Evolutionary conservation across 2,113 vertebrate genomes (phyloP), one percentile per base, ranked within the genome.

Genomic region (Gasterosteus aculeatus): DNA sequence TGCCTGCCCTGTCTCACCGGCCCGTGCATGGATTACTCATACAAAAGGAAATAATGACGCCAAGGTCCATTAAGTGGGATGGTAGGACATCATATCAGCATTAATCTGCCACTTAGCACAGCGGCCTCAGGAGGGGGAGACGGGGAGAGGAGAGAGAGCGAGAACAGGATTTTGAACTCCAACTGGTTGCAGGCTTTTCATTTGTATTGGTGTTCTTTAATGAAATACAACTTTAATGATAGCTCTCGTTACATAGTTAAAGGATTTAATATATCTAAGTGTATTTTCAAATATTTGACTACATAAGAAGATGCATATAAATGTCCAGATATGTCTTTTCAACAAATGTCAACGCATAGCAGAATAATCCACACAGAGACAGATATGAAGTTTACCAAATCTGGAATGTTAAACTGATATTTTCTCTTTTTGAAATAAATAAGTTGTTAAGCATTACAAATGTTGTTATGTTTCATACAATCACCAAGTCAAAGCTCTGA

Each of bases 61-160:
- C 87, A 88, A 90, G 85, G 89, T 92, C 92, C 91, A 93, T 93
- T 92, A 94, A 90, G 87, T 90, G 85, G 84, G 89, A 92, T 91
- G 85, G 87, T 80, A 91, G 87, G 90, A 92, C 92, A 92, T 93
- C 84, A 92, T 93, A 91, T 93, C 88, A 91, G 85, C 92, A 93
- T 92, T 93, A 91, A 93, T 93, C 90, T 93, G 69, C 88, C 91
- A 91, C 89, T 92, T 94, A 91, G 90, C 82, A 75, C 75, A 90
- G 87, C 81, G 80, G 89, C 89, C 87, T 78, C 39, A 69, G 87
- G 83, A 85, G 87, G 57, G 39, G 66, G 75, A 59, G 75, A 77
- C 61, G 57, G 68, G 71, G 35, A 80, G 65, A 66, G 33, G 71
- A 39, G 58, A 53, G 60, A 75, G 71, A 82, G 54, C 57, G 67